Evolutionary conservation across 2,888 invertebrate genomes (phyloP).

Genomic region (Synergus gifuensis): DNA sequence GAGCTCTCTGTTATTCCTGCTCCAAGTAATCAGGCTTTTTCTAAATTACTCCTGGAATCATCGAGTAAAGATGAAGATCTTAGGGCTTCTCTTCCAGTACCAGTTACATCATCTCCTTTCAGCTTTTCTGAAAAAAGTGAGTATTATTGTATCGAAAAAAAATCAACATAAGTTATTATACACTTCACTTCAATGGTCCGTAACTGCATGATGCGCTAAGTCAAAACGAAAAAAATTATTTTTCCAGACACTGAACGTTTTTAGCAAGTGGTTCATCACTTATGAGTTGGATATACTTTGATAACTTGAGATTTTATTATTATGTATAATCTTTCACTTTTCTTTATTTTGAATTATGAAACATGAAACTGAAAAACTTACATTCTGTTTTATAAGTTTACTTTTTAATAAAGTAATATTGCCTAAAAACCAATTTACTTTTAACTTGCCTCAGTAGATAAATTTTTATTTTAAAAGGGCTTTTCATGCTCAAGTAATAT

Average conservation of each 20-base stretch:
- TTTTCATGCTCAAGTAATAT: neutral
- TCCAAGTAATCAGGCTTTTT: conserved; percentile 48
- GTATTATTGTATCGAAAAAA: conserved; percentile 51
- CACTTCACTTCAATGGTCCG: neutral
- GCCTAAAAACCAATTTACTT: neutral
- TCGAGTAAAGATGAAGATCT: conserved; percentile 75
- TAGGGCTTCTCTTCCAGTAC: conserved; percentile 69
- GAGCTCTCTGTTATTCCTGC: conserved; percentile 67
- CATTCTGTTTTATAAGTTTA: too few species aligned
- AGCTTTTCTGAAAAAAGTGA: conserved; percentile 72
- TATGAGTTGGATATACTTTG: neutral
- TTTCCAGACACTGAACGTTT: neutral
- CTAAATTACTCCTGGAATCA: conserved; percentile 42
- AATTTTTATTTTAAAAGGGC: neutral
- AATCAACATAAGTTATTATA: neutral
- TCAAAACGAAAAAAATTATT: neutral
- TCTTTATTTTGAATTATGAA: too few species aligned
- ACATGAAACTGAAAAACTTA: too few species aligned
- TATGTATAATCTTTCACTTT: too few species aligned
- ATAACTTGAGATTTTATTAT: too few species aligned
- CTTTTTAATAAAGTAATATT: neutral
- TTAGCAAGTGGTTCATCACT: neutral
- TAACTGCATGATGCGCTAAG: neutral
- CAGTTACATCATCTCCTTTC: conserved; percentile 55
- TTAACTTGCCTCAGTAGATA: neutral